Percentiles rank a stretch among this genome's conserved stretches.
These are phyloP conservation scores for Smittia aterrima DNA, from an alignment of 2,888 invertebrate species.

Conservation along the genomic window DNA sequence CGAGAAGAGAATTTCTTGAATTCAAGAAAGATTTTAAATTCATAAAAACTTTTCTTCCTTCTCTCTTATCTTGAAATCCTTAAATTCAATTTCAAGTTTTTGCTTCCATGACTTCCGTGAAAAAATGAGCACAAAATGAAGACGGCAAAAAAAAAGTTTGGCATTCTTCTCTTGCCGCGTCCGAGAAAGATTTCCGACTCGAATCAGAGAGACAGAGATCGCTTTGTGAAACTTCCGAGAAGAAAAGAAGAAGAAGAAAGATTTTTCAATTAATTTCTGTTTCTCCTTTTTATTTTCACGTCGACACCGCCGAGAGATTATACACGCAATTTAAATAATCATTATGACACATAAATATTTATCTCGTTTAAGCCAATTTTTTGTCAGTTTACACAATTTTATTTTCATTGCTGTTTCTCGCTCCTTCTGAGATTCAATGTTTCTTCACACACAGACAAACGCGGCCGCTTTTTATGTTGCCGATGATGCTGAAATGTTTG, in stretches of 20 bases:
- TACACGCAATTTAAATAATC: slow-evolving; percentile 29
- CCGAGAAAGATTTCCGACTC: background rate
- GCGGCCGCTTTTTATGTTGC: background rate
- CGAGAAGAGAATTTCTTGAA: background rate
- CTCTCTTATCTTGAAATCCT: slow-evolving; percentile 1
- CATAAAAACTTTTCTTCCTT: background rate
- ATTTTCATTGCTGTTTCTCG: slow-evolving; percentile 15
- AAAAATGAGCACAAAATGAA: background rate
- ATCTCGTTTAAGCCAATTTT: slow-evolving; percentile 22
- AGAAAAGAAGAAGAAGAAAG: slow-evolving; percentile 2
- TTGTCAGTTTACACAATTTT: slow-evolving; percentile 20
- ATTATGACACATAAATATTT: slow-evolving; percentile 32
- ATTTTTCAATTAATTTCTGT: slow-evolving; percentile 26
- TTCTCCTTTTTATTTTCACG: slow-evolving; percentile 9
- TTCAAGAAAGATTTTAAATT: slow-evolving; percentile 8
- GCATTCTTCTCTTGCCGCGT: background rate
- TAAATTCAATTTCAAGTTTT: background rate
- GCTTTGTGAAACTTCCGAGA: background rate
- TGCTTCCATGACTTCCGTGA: background rate
- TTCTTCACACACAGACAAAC: background rate
- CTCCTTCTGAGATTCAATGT: background rate
- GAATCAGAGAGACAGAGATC: background rate
- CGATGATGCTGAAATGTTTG: background rate
- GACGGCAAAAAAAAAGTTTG: background rate
- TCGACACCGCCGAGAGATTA: slow-evolving; percentile 23